These are phyloP conservation scores for Lampropteryx suffumata DNA, from an alignment of 2,888 invertebrate genomes.

Conservation along the genomic window DNA sequence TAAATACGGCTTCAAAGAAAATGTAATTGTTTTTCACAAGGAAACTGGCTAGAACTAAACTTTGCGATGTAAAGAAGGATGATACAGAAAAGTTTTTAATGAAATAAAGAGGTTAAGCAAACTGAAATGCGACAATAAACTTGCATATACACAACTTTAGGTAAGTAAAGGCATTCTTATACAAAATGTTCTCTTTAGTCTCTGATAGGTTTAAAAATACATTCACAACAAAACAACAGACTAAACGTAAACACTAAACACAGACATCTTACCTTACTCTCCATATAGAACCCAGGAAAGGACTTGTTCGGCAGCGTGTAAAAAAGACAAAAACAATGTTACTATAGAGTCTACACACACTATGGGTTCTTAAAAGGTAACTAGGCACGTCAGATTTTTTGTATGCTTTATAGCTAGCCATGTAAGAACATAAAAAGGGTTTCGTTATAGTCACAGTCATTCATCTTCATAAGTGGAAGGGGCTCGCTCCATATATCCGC, in stretches of 20 bases:
- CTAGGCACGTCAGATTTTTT: too few species aligned
- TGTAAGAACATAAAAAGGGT: constrained; percentile 25
- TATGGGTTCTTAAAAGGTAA: too few species aligned
- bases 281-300: constrained; percentile 78
- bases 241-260: constrained; percentile 29
- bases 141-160: too few species aligned
- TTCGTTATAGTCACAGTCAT: constrained; percentile 43
- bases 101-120: neutral
- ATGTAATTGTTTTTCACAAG: constrained; percentile 20
- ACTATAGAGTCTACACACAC: too few species aligned
- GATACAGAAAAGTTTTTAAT: neutral
- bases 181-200: too few species aligned
- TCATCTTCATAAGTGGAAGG: constrained; percentile 65
- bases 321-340: constrained; percentile 42
- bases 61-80: neutral
- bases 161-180: too few species aligned
- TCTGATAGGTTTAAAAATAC: too few species aligned
- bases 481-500: constrained; percentile 57
- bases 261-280: constrained; percentile 67
- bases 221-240: neutral
- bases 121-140: too few species aligned
- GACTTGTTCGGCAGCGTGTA: constrained; percentile 75
- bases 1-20: constrained; percentile 27
- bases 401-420: too few species aligned
- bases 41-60: constrained; percentile 3